Evolutionary conservation across 1,140 invertebrate species (phyloP).

Genomic region (Drosophila ironensis): DNA sequence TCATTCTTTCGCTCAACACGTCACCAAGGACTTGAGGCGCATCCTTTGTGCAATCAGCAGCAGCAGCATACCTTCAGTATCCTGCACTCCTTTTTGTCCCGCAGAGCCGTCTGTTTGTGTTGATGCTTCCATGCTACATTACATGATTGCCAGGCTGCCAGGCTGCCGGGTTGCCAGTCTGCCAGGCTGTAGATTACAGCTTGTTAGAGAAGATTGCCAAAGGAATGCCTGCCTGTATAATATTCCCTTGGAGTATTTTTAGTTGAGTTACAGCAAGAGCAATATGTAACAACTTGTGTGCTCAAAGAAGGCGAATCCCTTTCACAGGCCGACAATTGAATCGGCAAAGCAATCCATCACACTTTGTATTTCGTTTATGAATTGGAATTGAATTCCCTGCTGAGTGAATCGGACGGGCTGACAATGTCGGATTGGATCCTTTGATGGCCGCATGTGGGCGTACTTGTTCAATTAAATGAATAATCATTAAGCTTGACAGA

Average conservation of each 20-base stretch:
- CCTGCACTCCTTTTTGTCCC: conserved; percentile 1
- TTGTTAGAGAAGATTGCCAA: conserved; percentile 50
- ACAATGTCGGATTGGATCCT: conserved; percentile 14
- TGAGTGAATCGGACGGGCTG: conserved; percentile 4
- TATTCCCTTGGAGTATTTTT: conserved; percentile 45
- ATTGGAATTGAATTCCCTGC: conserved; percentile 21
- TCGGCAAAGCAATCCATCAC: conserved; percentile 24
- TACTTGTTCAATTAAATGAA: conserved; percentile 20
- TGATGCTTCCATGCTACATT: conserved; percentile 50
- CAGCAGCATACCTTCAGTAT: conserved; percentile 29
- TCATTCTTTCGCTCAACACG: conserved; percentile 68
- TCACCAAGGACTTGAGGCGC: conserved; percentile 74
- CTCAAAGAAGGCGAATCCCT: background rate
- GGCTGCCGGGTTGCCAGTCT: background rate
- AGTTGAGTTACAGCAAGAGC: conserved; percentile 10
- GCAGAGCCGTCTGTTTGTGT: conserved; percentile 21
- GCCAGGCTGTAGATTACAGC: conserved; percentile 46
- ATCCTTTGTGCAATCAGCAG: conserved; percentile 71
- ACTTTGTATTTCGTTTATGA: conserved; percentile 16
- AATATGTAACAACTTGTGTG: conserved; percentile 29
- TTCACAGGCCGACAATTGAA: conserved; percentile 7
- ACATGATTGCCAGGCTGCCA: conserved; percentile 34
- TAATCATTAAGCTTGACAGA: conserved; percentile 31
- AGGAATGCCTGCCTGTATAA: conserved; percentile 33
- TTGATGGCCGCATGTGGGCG: conserved; percentile 2